Evolutionary conservation across 2,113 vertebrate genomes (phyloP), one percentile per base, ranked within the genome.

Genomic region (Tetraodon nigroviridis): DNA sequence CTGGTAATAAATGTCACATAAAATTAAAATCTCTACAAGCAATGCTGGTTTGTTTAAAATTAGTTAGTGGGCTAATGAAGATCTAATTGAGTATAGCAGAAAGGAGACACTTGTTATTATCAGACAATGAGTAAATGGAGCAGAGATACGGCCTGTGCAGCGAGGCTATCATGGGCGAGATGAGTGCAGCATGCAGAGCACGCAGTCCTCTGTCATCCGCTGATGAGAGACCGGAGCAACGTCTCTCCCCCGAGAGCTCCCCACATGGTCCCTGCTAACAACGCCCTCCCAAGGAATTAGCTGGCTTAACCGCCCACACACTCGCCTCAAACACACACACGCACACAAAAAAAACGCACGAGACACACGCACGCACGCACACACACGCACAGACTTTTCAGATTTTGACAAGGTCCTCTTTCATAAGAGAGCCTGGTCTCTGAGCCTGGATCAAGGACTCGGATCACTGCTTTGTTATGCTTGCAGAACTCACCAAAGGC

Each of bases 101-200:
- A 72, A 76, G 73, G 80, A 84, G 83, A 82, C 83, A 76, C 67
- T 80, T 75, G 76, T 74, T 79, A 79, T 83, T 82, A 85, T 83
- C 81, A 80, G 71, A 79, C 76, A 79, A 71, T 74, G 81, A 79
- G 67, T 81, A 84, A 87, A 85, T 84, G 81, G 83, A 82, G 76
- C 76, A 57, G 67, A 69, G 83, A 88, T 86, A 86, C 61, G 71
- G 84, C 61, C 74, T 64, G 74, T 58, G 78, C 69, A 67, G 78
- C 7, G 55, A 70, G 55, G 67, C 74, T 70, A 79, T 80, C 70
- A 40, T 54, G 69, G 59, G 17, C 11, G n/a, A 61, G 81, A 82
- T 48, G 65, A 74, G 73, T 19, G 59, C 69, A 58, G 79, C 68
- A 85, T 85, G 79, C 83, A 21, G 69, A 82, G 71, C 79, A 84